Percentiles rank a stretch among this genome's conserved stretches.
Evolutionary conservation across 2,888 invertebrate species (phyloP).

Genomic region (Chrysomela aeneicollis): DNA sequence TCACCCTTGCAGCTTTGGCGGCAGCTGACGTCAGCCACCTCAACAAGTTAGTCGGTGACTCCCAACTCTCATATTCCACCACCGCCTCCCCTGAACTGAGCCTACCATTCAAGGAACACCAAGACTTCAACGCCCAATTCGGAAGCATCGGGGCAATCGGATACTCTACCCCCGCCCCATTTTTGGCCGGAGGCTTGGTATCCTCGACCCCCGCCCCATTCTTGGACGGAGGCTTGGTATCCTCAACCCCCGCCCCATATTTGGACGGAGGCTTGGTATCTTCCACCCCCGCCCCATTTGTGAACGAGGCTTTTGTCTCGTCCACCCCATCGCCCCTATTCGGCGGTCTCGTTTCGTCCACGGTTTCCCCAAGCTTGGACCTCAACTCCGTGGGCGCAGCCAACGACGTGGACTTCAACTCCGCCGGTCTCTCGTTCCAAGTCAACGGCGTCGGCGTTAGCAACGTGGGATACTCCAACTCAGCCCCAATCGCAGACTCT

Average conservation of each 20-base stretch:
- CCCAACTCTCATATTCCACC: slow-evolving; percentile 6
- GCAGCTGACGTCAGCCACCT: slow-evolving; percentile 58
- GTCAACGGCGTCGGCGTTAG: slow-evolving; percentile 16
- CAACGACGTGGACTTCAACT: background rate
- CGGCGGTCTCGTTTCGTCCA: background rate
- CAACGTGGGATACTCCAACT: slow-evolving; percentile 22
- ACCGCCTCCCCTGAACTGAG: slow-evolving; percentile 13
- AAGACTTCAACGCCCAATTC: slow-evolving; percentile 24
- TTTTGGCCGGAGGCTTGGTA: too few species aligned
- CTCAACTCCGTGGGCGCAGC: background rate
- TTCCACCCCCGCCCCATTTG: slow-evolving; percentile 18
- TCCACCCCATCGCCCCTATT: background rate
- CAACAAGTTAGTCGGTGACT: slow-evolving; percentile 51
- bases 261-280: slow-evolving; percentile 14
- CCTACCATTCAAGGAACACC: slow-evolving; percentile 24
- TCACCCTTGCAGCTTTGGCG: slow-evolving; percentile 55
- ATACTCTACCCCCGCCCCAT: too few species aligned
- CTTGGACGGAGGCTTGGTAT: slow-evolving; percentile 2
- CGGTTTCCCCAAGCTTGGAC: background rate
- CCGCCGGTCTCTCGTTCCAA: background rate
- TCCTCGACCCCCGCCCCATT: slow-evolving; percentile 21
- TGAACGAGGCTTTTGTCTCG: background rate
- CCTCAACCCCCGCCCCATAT: slow-evolving; percentile 20
- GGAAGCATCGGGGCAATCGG: slow-evolving; percentile 1
- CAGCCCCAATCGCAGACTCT: slow-evolving; percentile 22